These are phyloP conservation scores for Sebastes trivittatus DNA, from an alignment of 2,797 vertebrate genomes.

Conservation along the genomic window DNA sequence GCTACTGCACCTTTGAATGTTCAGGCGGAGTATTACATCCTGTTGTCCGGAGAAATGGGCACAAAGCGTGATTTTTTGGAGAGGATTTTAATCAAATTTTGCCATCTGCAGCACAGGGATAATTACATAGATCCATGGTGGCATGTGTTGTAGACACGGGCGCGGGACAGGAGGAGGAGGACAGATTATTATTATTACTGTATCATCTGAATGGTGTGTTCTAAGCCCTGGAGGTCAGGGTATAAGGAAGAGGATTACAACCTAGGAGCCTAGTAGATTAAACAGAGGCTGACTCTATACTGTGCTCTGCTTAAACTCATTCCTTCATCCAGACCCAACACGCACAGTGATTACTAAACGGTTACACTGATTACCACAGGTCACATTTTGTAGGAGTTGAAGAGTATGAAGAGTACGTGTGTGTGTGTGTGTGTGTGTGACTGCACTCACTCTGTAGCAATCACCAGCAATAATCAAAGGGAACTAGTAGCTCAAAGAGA, in stretches of 20 bases:
- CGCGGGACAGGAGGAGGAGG: constrained; percentile 51
- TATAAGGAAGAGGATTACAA: constrained; percentile 74
- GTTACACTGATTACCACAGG: constrained; percentile 33
- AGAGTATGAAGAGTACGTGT: background rate
- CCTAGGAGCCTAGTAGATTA: constrained; percentile 68
- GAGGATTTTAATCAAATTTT: constrained; percentile 62
- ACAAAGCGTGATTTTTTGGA: constrained; percentile 31
- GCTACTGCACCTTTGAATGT: constrained; percentile 38
- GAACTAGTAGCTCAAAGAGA: constrained; percentile 39
- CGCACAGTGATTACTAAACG: constrained; percentile 15
- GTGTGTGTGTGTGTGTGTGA: background rate
- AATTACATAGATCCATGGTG: constrained; percentile 65
- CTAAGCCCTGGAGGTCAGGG: constrained; percentile 66
- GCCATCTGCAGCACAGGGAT: constrained; percentile 68
- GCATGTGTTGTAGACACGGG: constrained; percentile 56
- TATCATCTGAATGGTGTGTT: constrained; percentile 65
- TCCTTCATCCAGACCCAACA: constrained; percentile 38
- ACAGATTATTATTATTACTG: constrained; percentile 67
- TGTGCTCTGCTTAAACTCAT: constrained; percentile 43
- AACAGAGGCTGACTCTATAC: constrained; percentile 41
- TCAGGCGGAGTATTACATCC: constrained; percentile 39
- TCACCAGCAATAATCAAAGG: constrained; percentile 62
- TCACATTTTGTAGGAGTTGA: constrained; percentile 18
- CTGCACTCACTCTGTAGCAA: constrained; percentile 23
- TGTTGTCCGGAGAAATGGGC: constrained; percentile 45